A percentile compares a stretch with the other conserved stretches of the same genome.
Evolutionary conservation across 2,113 vertebrate genomes (phyloP).

Genomic region (Zingel zingel): DNA sequence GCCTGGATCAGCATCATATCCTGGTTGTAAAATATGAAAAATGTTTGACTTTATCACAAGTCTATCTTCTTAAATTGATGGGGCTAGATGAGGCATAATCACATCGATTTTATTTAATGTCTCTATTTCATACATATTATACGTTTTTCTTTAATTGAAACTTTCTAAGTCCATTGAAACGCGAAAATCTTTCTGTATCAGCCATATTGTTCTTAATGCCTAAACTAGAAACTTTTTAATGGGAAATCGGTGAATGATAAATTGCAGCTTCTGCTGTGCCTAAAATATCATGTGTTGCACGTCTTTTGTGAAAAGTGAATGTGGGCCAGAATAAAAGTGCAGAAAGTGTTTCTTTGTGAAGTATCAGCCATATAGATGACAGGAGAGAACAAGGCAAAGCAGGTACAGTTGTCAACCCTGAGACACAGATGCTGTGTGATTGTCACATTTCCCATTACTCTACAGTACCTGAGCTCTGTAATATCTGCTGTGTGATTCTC

Average conservation of each 20-base stretch:
- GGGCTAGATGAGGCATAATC: not conserved
- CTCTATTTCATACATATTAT: not conserved
- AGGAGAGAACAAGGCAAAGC: conserved; percentile 37
- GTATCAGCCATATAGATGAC: conserved; percentile 46
- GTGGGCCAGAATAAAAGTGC: conserved; percentile 14
- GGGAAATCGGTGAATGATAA: not conserved
- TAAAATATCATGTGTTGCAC: not conserved
- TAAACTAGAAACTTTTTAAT: not conserved
- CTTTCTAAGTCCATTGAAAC: not conserved
- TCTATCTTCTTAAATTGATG: not conserved
- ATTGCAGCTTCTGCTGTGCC: conserved; percentile 18
- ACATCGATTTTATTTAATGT: not conserved
- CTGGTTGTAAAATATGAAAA: too few species aligned
- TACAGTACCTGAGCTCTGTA: conserved; percentile 34
- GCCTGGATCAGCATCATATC: too few species aligned
- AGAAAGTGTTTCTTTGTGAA: conserved; percentile 38
- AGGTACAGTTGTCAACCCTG: conserved; percentile 30
- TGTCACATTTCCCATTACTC: conserved; percentile 48
- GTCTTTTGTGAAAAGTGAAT: conserved; percentile 10
- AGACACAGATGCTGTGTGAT: conserved; percentile 33
- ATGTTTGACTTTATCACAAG: too few species aligned
- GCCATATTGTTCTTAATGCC: not conserved
- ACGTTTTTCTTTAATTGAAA: not conserved
- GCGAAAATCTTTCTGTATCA: not conserved
- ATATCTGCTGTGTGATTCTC: conserved; percentile 51